Percentiles rank a stretch among this genome's conserved stretches.
phyloP scores from a whole-genome alignment of 2,888 invertebrate species.

The Julus scanicus region DNA sequence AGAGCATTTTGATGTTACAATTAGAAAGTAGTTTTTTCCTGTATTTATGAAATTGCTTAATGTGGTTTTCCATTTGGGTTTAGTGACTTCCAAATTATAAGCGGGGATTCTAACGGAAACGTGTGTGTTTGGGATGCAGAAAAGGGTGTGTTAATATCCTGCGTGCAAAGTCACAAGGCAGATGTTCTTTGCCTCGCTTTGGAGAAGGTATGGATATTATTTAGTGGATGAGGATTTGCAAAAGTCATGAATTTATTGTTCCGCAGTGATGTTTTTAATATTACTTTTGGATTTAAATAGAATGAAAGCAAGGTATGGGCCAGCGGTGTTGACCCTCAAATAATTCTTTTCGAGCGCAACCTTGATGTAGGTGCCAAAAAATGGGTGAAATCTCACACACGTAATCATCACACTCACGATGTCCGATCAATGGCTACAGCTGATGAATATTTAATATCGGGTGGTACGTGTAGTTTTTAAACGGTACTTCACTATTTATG shows the following conservation, averaged over 20 bases:
- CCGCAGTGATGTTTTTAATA: conserved; percentile 16
- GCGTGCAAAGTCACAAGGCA: conserved; percentile 80
- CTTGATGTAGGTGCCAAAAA: conserved; percentile 70
- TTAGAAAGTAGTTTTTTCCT: neutral
- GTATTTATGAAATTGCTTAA: neutral
- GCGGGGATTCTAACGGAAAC: conserved; percentile 88
- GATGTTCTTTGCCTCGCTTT: conserved; percentile 82
- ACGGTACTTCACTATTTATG: neutral
- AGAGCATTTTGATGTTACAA: conserved; percentile 44
- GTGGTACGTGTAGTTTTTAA: conserved; percentile 68
- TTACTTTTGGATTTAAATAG: conserved; percentile 58
- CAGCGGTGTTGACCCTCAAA: conserved; percentile 78
- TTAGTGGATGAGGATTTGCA: conserved; percentile 65
- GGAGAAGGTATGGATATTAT: conserved; percentile 61
- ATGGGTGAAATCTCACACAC: conserved; percentile 85
- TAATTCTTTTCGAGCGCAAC: conserved; percentile 78
- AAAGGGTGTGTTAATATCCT: conserved; percentile 72
- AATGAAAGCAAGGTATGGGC: conserved; percentile 63
- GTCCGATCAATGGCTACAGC: conserved; percentile 78
- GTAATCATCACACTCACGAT: conserved; percentile 87
- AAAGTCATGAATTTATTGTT: conserved; percentile 40
- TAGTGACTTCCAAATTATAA: conserved; percentile 82
- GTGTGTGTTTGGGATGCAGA: conserved; percentile 89
- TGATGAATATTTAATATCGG: conserved; percentile 78
- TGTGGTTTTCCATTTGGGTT: conserved; percentile 53